Conservation (phyloP, 2,113 vertebrate genomes). For the Dipodomys ordii region DNA sequence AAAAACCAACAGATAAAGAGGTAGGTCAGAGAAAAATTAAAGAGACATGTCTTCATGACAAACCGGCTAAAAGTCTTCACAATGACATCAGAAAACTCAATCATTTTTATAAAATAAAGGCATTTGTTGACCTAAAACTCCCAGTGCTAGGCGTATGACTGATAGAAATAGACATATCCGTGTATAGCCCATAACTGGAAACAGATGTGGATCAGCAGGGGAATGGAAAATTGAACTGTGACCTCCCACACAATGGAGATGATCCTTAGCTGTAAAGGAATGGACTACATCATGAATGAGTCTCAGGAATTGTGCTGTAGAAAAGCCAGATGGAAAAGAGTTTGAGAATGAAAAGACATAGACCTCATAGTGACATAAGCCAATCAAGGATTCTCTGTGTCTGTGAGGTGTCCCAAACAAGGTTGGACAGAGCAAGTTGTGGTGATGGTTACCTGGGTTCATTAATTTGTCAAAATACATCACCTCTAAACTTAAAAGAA, state of each 20-base stretch:
- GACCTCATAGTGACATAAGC: rapidly evolving
- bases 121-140: not conserved
- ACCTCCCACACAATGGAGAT: rapidly evolving
- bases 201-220: not conserved
- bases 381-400: not conserved
- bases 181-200: not conserved
- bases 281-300: rapidly evolving
- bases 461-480: not conserved
- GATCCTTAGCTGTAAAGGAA: rapidly evolving
- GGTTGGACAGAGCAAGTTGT: too few species aligned
- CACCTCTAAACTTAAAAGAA: not conserved
- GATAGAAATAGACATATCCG: not conserved
- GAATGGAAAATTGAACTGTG: not conserved
- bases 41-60: not conserved
- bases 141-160: not conserved
- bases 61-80: not conserved
- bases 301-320: too few species aligned
- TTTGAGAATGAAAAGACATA: rapidly evolving
- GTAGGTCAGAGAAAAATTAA: not conserved
- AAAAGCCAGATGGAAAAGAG: not conserved
- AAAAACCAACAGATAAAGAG: not conserved
- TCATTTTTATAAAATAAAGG: not conserved
- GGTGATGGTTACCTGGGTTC: not conserved
- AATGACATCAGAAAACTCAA: not conserved
- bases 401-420: not conserved